A percentile compares a stretch with the other conserved stretches of the same genome.
Evolutionary conservation across 2,888 invertebrate genomes (phyloP).

Genomic region (Drosophila multiciliata): DNA sequence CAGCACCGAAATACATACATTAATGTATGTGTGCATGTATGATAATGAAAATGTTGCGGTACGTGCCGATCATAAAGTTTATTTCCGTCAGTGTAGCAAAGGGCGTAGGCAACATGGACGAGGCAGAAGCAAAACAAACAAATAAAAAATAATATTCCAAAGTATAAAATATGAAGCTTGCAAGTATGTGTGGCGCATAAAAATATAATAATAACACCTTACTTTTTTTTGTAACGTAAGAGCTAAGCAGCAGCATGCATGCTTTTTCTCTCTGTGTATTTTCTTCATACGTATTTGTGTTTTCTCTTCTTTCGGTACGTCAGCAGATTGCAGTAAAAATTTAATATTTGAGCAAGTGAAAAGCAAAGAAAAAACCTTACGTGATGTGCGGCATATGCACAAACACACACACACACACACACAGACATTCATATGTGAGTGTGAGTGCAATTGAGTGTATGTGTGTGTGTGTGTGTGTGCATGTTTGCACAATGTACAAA

Average conservation of each 20-base stretch:
- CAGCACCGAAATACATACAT: conserved; percentile 15
- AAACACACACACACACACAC: conserved; percentile 10
- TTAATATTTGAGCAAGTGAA: conserved; percentile 74
- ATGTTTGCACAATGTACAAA: conserved; percentile 33
- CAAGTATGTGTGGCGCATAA: conserved; percentile 70
- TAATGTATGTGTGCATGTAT: conserved; percentile 22
- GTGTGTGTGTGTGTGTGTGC: conserved; percentile 4
- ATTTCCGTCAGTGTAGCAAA: conserved; percentile 59
- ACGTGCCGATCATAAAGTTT: conserved; percentile 78
- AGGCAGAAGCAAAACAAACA: conserved; percentile 52
- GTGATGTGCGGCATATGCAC: conserved; percentile 56
- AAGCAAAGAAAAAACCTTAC: conserved; percentile 74
- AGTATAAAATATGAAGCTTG: conserved; percentile 64
- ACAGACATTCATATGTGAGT: neutral
- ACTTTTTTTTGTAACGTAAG: conserved; percentile 26
- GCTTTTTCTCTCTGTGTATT: conserved; percentile 26
- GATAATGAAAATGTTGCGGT: conserved; percentile 44
- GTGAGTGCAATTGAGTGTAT: conserved; percentile 5
- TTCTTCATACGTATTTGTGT: conserved; percentile 1
- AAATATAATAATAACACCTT: conserved; percentile 74
- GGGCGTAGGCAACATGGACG: conserved; percentile 7
- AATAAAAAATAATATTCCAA: conserved; percentile 75
- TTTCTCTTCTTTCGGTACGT: conserved; percentile 22
- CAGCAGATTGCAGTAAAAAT: conserved; percentile 62
- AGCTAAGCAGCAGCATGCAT: conserved; percentile 45